Evolutionary conservation across 92 coral and sea anemone genomes (phyloP), one percentile per base, ranked within the genome.

Genomic region (Palythoa caribaeorum): DNA sequence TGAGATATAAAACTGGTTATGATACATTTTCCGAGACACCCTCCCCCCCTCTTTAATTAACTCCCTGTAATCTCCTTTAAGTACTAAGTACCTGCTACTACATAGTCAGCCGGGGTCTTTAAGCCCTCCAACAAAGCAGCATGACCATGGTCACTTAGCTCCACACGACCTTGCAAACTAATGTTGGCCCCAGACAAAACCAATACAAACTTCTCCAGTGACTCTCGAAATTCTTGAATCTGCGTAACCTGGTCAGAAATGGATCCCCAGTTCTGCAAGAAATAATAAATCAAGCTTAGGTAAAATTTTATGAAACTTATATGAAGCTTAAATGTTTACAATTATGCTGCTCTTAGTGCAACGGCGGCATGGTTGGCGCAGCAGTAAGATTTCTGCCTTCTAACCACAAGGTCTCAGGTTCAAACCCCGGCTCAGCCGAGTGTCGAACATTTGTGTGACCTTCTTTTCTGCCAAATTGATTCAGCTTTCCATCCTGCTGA

Each of bases 141-240:
- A 16, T 91, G 85, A 71, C 93, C 98, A 92, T 97, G 94, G 55
- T 97, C 98, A 59, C 98, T 93, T 48, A 97, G 96, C 44, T 93
- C 92, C 68, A 97, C 99, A 47, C 98, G 93, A 16, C 96, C 96
- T 51, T 93, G 91, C 87, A 97, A 81, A 71, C 95, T 97, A 76
- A 80, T 92, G 87, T 86, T 97, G 1, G 99, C 99, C 59, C 99
- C 99, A 65, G 96, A 90, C 89, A 97, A 77, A 85, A 97, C 93
- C 79, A 87, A 91, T 79, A 94, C 97, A 91, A 97, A 97, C 65
- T 92, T 97, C 59, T 94, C 96, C 73, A 97, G 93, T 15, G 98
- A 95, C 78, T 95, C 99, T 7, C 94, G 75, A 79, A 97, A 97
- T 84, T 96, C 99, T 83, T 97, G 99, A 38, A 97, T 97, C 84